Conservation (phyloP, 2,888 invertebrate genomes). For the Standfussiana lucernea region DNA sequence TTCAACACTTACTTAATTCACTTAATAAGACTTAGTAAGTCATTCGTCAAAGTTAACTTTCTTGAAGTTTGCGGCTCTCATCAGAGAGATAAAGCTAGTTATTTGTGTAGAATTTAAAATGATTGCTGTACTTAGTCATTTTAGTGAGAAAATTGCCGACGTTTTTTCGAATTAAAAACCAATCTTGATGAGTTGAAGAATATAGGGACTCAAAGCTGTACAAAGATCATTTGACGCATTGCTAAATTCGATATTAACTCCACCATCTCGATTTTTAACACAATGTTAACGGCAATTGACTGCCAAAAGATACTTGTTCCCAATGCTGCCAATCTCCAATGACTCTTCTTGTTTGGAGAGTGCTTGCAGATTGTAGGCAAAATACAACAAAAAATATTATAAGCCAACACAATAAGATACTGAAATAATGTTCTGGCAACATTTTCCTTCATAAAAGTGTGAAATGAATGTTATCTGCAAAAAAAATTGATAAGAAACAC, state of each 20-base stretch:
- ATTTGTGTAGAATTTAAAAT: slow-evolving; percentile 31
- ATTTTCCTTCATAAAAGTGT: background rate
- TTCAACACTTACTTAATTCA: slow-evolving; percentile 59
- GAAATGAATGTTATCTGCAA: background rate
- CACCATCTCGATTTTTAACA: background rate
- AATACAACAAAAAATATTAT: background rate
- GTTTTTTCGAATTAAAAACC: background rate
- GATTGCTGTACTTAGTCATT: slow-evolving; percentile 30
- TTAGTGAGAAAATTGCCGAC: slow-evolving; percentile 1
- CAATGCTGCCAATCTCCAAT: background rate
- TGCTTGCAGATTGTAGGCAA: too few species aligned
- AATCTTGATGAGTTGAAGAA: background rate
- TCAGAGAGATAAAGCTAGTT: slow-evolving; percentile 62
- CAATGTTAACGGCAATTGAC: background rate
- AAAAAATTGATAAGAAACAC: background rate
- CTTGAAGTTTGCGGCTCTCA: slow-evolving; percentile 64
- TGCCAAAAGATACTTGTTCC: background rate
- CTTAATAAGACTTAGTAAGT: slow-evolving; percentile 57
- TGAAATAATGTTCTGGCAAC: background rate
- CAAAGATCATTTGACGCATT: background rate
- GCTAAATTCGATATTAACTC: background rate
- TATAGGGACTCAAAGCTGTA: background rate
- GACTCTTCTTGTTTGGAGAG: background rate
- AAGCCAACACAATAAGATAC: background rate
- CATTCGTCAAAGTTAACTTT: slow-evolving; percentile 69